Percentiles rank a stretch among this genome's conserved stretches.
phyloP scores from a whole-genome alignment of 2,888 invertebrate species.

The Eupithecia inturbata region DNA sequence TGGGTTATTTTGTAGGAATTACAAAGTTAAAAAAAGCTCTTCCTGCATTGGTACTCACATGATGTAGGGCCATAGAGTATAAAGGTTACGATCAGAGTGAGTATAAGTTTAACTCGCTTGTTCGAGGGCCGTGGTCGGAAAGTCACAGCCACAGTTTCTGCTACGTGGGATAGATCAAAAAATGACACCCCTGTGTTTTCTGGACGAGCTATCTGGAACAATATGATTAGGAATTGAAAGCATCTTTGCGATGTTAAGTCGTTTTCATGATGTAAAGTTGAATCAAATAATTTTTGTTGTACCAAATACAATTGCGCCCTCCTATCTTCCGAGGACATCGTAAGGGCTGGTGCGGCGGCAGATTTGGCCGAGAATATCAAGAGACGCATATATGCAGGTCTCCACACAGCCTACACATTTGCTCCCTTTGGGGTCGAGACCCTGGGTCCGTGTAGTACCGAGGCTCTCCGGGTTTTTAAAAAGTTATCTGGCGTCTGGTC shows the following conservation, averaged over 20 bases:
- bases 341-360: too few species aligned
- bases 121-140: conserved; percentile 69
- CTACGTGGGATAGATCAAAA: conserved; percentile 88
- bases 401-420: too few species aligned
- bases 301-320: too few species aligned
- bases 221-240: neutral
- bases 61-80: conserved; percentile 75
- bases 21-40: neutral
- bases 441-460: too few species aligned
- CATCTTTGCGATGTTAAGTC: neutral
- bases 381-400: too few species aligned
- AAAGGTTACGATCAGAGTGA: conserved; percentile 78
- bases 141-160: conserved; percentile 78
- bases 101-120: conserved; percentile 69
- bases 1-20: too few species aligned
- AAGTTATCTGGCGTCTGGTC: too few species aligned
- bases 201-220: conserved; percentile 66
- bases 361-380: too few species aligned
- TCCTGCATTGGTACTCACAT: conserved; percentile 19
- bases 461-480: too few species aligned
- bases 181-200: conserved; percentile 82
- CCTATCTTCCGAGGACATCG: too few species aligned
- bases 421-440: too few species aligned
- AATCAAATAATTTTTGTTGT: neutral
- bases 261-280: neutral